Conservation (phyloP, 2,888 invertebrate genomes). For the Dysmachus trigonus region DNA sequence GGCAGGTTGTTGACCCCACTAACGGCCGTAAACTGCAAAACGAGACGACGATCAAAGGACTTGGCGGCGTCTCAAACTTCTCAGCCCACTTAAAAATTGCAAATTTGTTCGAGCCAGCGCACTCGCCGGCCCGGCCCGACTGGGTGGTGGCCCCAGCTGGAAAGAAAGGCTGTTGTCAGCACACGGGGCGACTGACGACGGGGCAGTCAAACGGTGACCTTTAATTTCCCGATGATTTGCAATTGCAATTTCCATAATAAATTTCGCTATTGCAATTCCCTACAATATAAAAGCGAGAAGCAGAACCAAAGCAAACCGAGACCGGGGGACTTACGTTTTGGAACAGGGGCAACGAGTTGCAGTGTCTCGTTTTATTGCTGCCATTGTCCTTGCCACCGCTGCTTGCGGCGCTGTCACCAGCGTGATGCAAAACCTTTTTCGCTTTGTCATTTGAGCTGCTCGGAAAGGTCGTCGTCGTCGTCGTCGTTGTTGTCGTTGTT, state of each 20-base stretch:
- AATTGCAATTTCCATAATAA: constrained; percentile 13
- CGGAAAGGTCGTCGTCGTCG: background rate
- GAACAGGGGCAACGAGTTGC: constrained; percentile 50
- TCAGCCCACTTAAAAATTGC: background rate
- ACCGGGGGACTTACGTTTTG: constrained; percentile 43
- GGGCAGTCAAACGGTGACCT: background rate
- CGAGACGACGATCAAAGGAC: background rate
- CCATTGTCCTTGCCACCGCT: constrained; percentile 19
- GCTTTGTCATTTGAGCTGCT: constrained; percentile 16
- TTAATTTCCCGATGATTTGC: background rate
- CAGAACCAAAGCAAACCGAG: background rate
- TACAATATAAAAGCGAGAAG: background rate
- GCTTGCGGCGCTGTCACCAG: background rate
- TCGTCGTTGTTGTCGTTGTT: too few relatives aligned
- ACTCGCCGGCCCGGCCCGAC: background rate
- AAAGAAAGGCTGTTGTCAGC: background rate
- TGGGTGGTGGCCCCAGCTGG: background rate
- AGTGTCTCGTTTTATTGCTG: constrained; percentile 46
- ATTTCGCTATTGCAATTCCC: background rate
- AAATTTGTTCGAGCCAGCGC: background rate
- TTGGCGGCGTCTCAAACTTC: background rate
- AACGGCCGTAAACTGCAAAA: background rate
- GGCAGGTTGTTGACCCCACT: background rate
- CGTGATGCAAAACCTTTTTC: constrained; percentile 17
- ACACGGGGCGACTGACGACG: background rate